Base-by-base conservation (phyloP, 1,140 invertebrate species). In the Trichonephila clavipes region DNA sequence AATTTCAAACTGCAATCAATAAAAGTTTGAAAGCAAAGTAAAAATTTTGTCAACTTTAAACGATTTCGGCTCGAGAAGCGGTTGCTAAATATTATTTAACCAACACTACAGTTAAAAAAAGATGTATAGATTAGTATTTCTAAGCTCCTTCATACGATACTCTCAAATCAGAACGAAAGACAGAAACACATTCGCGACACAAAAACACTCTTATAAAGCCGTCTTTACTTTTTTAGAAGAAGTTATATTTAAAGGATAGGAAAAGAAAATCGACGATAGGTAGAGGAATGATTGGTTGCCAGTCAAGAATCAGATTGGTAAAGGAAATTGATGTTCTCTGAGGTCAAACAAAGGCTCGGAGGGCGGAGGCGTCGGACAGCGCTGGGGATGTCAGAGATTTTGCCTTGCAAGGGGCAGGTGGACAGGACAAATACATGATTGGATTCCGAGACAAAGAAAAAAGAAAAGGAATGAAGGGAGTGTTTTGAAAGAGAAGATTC, bases 351-450 rank as follows among this genome's bases (percentile, higher is more conserved):
- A 51, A 51, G n/a, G 24, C 24, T 24, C n/a, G 66, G 66, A n/a
- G 21, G 86, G 40, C 24, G 64, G 62, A n/a, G 62, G 40, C 34
- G 14, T 61, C 59, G 40, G 77, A 88, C 86, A 19, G 12, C 24
- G 62, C 51, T 40, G 69, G 34, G 61, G 77, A 69, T 18, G 61
- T 51, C 51, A 51, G 10, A 51, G 51, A 51, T 51, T 51, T 12
- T 51, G 10, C 51, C 51, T 10, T 51, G 10, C 7, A 34, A 28
- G 91, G 61, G 28, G 81, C 87, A 92, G 81, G 64, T 91, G 95
- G 61, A 66, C 94, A 93, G 19, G 85, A 88, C 44, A 89, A 95
- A 66, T 88, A 88, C 95, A 95, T 89, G 62, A 94, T 88, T 90
- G 90, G 59, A 91, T 83, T 91, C 12, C 44, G 28, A 40, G 61